These are phyloP conservation scores for Chionodraco myersi DNA, from an alignment of 2,113 vertebrate species.

Conservation along the genomic window DNA sequence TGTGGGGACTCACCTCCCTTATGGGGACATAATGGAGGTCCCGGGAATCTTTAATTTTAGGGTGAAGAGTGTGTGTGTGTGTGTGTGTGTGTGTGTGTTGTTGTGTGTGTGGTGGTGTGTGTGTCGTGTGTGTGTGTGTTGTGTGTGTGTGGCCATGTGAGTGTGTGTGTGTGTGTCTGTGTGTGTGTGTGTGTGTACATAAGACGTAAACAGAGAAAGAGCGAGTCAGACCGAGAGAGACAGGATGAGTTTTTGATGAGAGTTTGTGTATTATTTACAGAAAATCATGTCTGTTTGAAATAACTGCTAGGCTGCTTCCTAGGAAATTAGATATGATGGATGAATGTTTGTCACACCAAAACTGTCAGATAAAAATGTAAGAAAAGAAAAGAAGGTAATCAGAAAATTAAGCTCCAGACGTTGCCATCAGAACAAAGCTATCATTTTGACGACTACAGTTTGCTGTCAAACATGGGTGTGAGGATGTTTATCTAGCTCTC, in stretches of 20 bases:
- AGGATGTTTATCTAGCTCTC: slow-evolving; percentile 8
- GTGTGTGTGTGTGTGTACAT: neutral
- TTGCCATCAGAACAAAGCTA: slow-evolving; percentile 53
- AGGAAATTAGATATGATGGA: slow-evolving; percentile 55
- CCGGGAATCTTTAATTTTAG: no score
- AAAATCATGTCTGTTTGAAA: neutral
- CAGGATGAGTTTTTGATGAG: slow-evolving; percentile 10
- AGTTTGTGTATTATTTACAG: neutral
- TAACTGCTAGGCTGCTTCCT: slow-evolving; percentile 17
- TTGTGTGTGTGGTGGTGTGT: slow-evolving; percentile 65
- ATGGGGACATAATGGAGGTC: no score
- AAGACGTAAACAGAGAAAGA: neutral
- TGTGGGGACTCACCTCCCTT: no score
- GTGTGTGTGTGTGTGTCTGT: neutral
- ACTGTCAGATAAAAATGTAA: slow-evolving; percentile 52
- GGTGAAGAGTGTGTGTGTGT: slow-evolving; percentile 5
- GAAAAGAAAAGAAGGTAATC: slow-evolving; percentile 51
- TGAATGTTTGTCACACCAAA: slow-evolving; percentile 56
- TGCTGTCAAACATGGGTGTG: slow-evolving; percentile 34
- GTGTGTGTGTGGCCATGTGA: slow-evolving; percentile 32
- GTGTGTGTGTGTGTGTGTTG: slow-evolving; percentile 15
- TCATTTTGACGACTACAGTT: slow-evolving; percentile 31
- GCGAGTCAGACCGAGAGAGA: neutral
- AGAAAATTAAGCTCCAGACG: slow-evolving; percentile 47
- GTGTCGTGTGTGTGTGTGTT: slow-evolving; percentile 15